Percentiles rank a stretch among this genome's conserved stretches.
phyloP scores from a whole-genome alignment of 2,797 vertebrate species.

The Clamator glandarius region DNA sequence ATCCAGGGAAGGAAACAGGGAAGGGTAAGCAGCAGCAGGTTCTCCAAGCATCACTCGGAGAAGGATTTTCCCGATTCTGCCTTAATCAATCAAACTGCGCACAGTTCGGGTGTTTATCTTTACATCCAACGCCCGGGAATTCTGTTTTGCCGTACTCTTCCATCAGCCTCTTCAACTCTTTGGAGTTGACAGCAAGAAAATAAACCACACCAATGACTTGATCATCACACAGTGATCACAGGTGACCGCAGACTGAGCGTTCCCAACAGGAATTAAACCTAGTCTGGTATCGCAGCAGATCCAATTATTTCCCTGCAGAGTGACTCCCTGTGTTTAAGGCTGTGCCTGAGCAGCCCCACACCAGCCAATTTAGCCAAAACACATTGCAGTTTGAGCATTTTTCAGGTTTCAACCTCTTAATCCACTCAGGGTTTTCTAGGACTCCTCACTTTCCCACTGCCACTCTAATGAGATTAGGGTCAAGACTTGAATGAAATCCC shows the following conservation, averaged over 20 bases:
- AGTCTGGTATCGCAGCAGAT: not conserved
- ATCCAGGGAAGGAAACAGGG: not conserved
- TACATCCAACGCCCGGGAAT: not conserved
- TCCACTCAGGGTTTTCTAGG: conserved; percentile 9
- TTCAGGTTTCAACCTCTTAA: conserved; percentile 36
- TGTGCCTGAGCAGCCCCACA: not conserved
- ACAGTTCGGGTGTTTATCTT: not conserved
- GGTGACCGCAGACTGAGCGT: not conserved
- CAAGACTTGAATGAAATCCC: not conserved
- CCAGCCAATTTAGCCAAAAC: not conserved
- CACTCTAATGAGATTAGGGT: conserved; percentile 4
- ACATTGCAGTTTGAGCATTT: not conserved
- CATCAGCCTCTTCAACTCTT: not conserved
- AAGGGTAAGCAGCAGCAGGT: not conserved
- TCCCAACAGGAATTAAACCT: not conserved
- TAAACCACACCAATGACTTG: not conserved
- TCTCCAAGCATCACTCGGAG: not conserved
- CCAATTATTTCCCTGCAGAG: not conserved
- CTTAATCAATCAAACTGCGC: not conserved
- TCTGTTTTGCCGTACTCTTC: not conserved
- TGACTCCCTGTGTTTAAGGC: accelerated
- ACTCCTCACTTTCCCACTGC: conserved; percentile 42
- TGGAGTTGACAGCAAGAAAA: not conserved
- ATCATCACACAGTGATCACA: accelerated
- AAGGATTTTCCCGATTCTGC: not conserved